Evolutionary conservation across 64 coral and sea anemone species (phyloP), one percentile per base, ranked within the genome.

Genomic region (Porites lutea): DNA sequence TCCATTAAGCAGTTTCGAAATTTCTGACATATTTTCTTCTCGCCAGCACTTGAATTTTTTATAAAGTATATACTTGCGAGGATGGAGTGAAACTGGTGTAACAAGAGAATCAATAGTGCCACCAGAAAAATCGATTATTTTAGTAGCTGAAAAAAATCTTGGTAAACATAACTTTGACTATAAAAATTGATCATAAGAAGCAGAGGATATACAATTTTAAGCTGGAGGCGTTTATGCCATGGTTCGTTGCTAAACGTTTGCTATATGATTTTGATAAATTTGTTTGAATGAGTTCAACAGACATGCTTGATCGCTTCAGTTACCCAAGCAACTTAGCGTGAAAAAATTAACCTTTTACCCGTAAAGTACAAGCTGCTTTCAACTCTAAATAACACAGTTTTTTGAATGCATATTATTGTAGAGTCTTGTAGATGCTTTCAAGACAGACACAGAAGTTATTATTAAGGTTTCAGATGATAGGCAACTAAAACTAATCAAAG

Each of bases 271-370:
- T 20, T 16, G 63, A 16, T n/a, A 51, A 48, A 19, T 49, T 84
- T 4, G 10, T 84, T 84, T 52, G 44, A 68, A 69, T 69, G 59
- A 14, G 4, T 68, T 43, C 13, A 4, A n/a, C 52, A 68, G 44
- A 53, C 5, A 84, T 84, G 81, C 81, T 84, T 84, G 81, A 84
- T 68, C 62, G 81, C 81, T 51, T 84, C 63, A 8, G 62, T 84
- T 66, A 49, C 63, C 52, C 7, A 22, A 47, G 44, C 81, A 84
- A 63, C 44, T 84, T 68, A 84, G 59, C 81, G 81, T 69, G 48
- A 84, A 37, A 64, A 4, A 44, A 18, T 66, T 69, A 66, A 50
- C 16, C 62, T 48, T 68, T 47, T 68, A 84, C 81, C 81, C 65
- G 81, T 60, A 21, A 48, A 69, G 69, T n/a, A 84, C 81, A 50